Base-by-base conservation (phyloP, 2,888 invertebrate species). In the Caenorhabditis afra region DNA sequence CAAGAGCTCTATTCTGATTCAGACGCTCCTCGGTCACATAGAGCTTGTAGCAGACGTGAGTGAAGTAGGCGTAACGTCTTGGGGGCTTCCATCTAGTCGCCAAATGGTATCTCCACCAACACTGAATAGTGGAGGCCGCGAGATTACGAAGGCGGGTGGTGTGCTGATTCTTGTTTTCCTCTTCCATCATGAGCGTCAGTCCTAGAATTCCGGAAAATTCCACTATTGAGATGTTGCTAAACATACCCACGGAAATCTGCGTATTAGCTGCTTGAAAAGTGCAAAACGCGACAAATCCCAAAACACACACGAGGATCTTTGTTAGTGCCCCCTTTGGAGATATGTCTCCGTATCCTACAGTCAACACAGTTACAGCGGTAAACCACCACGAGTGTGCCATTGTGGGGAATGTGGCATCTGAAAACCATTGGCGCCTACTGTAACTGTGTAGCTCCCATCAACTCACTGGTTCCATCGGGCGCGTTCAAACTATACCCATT, bases 351-450 rank as follows among this genome's bases (percentile, higher is more conserved):
- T 87, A 87, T 18, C 86, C 85, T 14, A 87, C 82, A 11, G 86
- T 87, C 35, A 85, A 35, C 1, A 87, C 78, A 4, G 87, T 82
- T 20, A 88, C 86, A 3, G 81, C 81, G 8, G 81, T 83, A 62
- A 86, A 89, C 89, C 89, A 89, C 80, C 87, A 84, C 0, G 89
- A 81, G 22, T 88, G 86, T 8, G 83, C 81, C 61, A 83, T 77
- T 5, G 81, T 81, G 3, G 77, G 78, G 50, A 83, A 79, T 35
- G 75, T 80, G 39, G 74, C 61, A 16, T 57, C 71, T 71, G 11
- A 44, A 59, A 35, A 23, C 18, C 0, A 29, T 16, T 29, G 29
- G 20, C 7, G 29, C 7, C 29, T 7, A 29, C 29, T 29, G 29
- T 29, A 29, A 29, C 29, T n/a, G n/a, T n/a, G n/a, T n/a, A n/a